A percentile compares a stretch with the other conserved stretches of the same genome.
Evolutionary conservation across 92 coral and sea anemone species (phyloP).

Genomic region (Isaurus tuberculatus): DNA sequence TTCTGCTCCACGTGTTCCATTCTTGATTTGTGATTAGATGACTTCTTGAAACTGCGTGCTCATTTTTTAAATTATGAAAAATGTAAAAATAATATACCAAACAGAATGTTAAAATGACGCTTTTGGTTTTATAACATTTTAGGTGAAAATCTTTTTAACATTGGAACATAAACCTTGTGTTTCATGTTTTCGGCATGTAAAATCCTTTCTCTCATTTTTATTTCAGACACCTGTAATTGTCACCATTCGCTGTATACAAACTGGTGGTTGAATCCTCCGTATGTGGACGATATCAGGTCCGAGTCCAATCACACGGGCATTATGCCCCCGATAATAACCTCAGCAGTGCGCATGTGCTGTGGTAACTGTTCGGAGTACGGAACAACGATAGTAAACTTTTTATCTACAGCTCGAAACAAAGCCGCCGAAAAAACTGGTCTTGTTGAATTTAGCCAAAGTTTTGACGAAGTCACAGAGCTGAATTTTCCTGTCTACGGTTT

Average conservation of each 20-base stretch:
- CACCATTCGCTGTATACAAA: slow-evolving; percentile 75
- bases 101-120: too few species aligned
- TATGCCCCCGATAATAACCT: slow-evolving; percentile 74
- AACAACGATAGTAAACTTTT: slow-evolving; percentile 62
- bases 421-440: slow-evolving; percentile 77
- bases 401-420: slow-evolving; percentile 35
- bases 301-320: slow-evolving; percentile 79
- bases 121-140: too few species aligned
- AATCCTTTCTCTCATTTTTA: too few species aligned
- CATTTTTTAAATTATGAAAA: too few species aligned
- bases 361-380: slow-evolving; percentile 77
- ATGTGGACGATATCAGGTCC: slow-evolving; percentile 64
- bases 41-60: too few species aligned
- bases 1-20: too few species aligned
- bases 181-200: too few species aligned
- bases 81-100: too few species aligned
- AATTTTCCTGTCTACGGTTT: slow-evolving; percentile 92
- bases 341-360: slow-evolving; percentile 78
- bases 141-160: too few species aligned
- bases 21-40: too few species aligned
- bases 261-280: slow-evolving; percentile 95
- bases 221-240: slow-evolving; percentile 92
- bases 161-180: too few species aligned
- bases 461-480: slow-evolving; percentile 80
- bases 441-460: slow-evolving; percentile 65